Percentiles rank a stretch among this genome's conserved stretches.
Evolutionary conservation across 1,140 invertebrate genomes (phyloP).

Genomic region (Heliothis virescens): DNA sequence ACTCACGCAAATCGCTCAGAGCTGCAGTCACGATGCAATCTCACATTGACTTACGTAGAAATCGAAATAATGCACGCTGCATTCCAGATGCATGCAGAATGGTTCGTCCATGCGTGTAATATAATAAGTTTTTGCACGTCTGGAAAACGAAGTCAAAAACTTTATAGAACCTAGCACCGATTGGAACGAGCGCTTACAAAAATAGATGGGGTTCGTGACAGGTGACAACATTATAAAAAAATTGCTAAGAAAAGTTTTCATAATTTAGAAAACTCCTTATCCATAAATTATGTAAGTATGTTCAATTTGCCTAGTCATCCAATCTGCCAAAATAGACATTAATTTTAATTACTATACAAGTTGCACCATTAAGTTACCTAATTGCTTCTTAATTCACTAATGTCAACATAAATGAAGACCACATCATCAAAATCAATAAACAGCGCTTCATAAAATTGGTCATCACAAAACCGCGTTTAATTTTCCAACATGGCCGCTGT

Average conservation of each 20-base stretch:
- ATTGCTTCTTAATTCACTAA: too few species aligned
- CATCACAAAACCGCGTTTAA: conserved; percentile 22
- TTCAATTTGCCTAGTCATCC: too few species aligned
- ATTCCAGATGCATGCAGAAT: too few species aligned
- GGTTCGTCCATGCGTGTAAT: conserved; percentile 5
- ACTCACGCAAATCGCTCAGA: conserved; percentile 33
- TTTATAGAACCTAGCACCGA: neutral
- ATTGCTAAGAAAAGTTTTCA: neutral
- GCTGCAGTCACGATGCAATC: conserved; percentile 50
- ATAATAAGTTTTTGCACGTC: conserved; percentile 2
- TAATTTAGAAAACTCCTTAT: too few species aligned
- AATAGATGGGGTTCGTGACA: too few species aligned
- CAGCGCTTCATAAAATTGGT: neutral
- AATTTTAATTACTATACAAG: too few species aligned
- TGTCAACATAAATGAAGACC: too few species aligned
- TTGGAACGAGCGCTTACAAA: neutral
- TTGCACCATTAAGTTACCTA: too few species aligned
- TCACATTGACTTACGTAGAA: conserved; percentile 44
- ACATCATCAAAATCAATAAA: neutral
- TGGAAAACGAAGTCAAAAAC: neutral
- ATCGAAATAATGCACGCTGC: conserved; percentile 38
- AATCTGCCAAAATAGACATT: too few species aligned
- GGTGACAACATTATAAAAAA: neutral
- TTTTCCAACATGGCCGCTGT: conserved; percentile 32
- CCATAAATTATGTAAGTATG: too few species aligned